phyloP scores from a whole-genome alignment of 2,888 invertebrate genomes.

The Macrosiphum euphorbiae region DNA sequence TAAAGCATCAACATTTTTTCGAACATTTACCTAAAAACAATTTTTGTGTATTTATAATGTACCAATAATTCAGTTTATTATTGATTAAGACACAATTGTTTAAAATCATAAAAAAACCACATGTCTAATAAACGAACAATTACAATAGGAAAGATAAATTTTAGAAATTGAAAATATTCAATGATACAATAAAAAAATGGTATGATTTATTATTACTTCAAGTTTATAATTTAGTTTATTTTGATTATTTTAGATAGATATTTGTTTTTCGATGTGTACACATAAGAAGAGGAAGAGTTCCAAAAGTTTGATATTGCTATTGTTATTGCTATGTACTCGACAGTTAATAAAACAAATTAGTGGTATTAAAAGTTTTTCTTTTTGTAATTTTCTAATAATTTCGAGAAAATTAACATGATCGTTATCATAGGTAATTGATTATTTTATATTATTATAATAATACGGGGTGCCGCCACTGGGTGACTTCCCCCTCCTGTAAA shows the following conservation, averaged over 20 bases:
- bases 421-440: not conserved
- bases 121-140: not conserved
- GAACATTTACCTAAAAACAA: not conserved
- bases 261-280: not conserved
- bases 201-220: not conserved
- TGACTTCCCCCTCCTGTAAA: too few relatives aligned
- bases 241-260: not conserved
- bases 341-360: not conserved
- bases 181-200: not conserved
- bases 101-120: not conserved
- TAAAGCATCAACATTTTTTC: not conserved
- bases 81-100: not conserved
- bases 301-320: not conserved
- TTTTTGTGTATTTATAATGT: not conserved
- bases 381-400: not conserved
- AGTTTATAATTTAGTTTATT: conserved; percentile 1
- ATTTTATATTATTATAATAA: not conserved
- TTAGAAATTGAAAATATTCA: not conserved
- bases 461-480: too few relatives aligned
- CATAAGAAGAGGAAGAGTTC: not conserved
- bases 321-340: not conserved
- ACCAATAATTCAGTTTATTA: not conserved
- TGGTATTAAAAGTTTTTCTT: not conserved
- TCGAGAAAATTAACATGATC: not conserved
- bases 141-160: not conserved